Percentiles rank a stretch among this genome's conserved stretches.
Conservation (phyloP, 2,888 invertebrate species). For the Megaustenia siamemsis region DNA sequence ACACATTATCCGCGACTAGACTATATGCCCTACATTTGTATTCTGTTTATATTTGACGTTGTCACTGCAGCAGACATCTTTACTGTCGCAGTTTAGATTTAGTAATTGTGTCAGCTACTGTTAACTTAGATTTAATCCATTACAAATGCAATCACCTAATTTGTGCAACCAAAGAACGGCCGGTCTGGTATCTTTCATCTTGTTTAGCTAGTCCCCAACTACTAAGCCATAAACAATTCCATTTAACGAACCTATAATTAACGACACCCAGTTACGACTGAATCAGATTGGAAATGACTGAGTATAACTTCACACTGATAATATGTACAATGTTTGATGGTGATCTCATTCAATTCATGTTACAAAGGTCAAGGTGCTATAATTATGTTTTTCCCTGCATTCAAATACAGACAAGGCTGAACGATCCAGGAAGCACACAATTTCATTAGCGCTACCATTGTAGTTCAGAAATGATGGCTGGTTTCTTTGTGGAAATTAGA, state of each 20-base stretch:
- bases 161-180: background rate
- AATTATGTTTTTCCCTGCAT: background rate
- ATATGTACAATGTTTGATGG: background rate
- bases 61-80: background rate
- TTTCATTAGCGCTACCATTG: background rate
- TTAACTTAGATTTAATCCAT: background rate
- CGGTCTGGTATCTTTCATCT: slow-evolving; percentile 3
- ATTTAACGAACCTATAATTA: slow-evolving; percentile 6
- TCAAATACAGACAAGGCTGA: background rate
- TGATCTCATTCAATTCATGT: background rate
- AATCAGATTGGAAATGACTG: background rate
- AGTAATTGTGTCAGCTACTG: background rate
- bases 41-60: background rate
- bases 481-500: background rate
- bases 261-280: background rate
- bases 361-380: background rate
- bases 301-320: background rate
- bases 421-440: background rate
- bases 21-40: background rate
- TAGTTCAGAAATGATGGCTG: background rate
- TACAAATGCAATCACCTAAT: slow-evolving; percentile 22
- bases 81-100: background rate
- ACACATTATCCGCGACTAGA: no score
- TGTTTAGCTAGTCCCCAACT: slow-evolving; percentile 15
- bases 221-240: background rate